These are phyloP conservation scores for Prolemur simus DNA, from an alignment of 2,113 vertebrate species.

Conservation along the genomic window DNA sequence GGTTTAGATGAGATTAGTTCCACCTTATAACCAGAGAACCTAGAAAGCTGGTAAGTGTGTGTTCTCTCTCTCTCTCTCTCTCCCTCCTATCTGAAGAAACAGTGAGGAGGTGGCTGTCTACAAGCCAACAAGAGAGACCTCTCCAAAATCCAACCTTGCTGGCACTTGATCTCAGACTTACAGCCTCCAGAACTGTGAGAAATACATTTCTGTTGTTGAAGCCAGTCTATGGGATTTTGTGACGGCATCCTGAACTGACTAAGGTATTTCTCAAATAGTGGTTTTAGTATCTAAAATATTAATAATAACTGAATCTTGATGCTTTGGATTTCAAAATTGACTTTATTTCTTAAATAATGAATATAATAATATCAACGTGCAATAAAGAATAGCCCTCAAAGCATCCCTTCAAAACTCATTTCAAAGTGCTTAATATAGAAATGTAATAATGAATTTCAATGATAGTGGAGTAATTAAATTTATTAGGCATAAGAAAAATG, in stretches of 20 bases:
- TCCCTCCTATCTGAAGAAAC: background rate
- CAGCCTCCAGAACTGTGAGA: background rate
- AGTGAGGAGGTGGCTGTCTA: background rate
- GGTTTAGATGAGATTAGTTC: background rate
- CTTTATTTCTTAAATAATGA: conserved; percentile 42
- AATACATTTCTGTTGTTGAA: background rate
- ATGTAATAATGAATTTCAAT: conserved; percentile 44
- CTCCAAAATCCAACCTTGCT: background rate
- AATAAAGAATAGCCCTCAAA: conserved; percentile 47
- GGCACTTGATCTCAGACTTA: background rate
- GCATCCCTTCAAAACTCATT: conserved; percentile 3
- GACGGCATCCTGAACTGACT: background rate
- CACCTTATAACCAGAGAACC: background rate
- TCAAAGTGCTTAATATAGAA: conserved; percentile 32
- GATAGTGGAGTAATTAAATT: conserved; percentile 46
- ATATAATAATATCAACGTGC: background rate
- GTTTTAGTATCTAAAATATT: background rate
- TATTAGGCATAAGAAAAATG: conserved; percentile 24
- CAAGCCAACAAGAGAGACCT: background rate
- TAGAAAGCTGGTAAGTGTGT: background rate
- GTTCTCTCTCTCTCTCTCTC: background rate
- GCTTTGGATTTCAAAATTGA: background rate
- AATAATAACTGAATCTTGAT: background rate
- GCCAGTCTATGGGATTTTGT: background rate
- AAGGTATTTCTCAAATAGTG: background rate